Base-by-base conservation (phyloP, 2,888 invertebrate genomes). In the Eupithecia tripunctaria region DNA sequence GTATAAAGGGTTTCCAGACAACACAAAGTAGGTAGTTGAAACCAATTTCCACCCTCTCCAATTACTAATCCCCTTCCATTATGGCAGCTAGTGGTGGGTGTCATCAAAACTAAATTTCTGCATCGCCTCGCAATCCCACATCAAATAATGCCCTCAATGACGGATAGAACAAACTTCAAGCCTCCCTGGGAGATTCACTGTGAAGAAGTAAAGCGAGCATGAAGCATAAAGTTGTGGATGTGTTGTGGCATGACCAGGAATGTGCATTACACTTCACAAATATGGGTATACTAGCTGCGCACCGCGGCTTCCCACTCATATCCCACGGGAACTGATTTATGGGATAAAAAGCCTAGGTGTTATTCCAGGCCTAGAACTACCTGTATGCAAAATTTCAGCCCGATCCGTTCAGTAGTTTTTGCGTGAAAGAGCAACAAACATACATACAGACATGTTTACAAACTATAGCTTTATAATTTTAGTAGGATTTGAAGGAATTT, bases 61-160 rank as follows among this genome's bases (percentile, higher is more conserved):
- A 80, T 77, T 79, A 82, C 82, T 86, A 87, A 88, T 86, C 84
- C 84, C 82, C 85, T 85, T 84, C 88, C 86, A 87, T 86, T 80
- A 77, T 77, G 76, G 76, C 67, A 59, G 62, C 71, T 74, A 71
- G 67, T 74, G 70, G 69, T 80, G 86, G 84, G 86, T 83, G 86
- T 87, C 88, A 88, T 90, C 89, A 87, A 89, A 92, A 92, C 92
- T 91, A 89, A 85, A 91, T 88, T 90, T 88, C 77, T 84, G 85
- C 82, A 84, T 85, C 86, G 86, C 88, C 82, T 84, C 87, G 85
- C 88, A 91, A 91, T 91, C 91, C 90, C 89, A 91, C 87, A 86
- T 92, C 91, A 93, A 92, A 93, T 91, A 93, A 87, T 88, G 84
- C 86, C 86, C 84, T 87, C 82, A 90, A 88, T 90, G 90, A 89